Conservation (phyloP, 2,888 invertebrate species). For the Epistrophe eligans region DNA sequence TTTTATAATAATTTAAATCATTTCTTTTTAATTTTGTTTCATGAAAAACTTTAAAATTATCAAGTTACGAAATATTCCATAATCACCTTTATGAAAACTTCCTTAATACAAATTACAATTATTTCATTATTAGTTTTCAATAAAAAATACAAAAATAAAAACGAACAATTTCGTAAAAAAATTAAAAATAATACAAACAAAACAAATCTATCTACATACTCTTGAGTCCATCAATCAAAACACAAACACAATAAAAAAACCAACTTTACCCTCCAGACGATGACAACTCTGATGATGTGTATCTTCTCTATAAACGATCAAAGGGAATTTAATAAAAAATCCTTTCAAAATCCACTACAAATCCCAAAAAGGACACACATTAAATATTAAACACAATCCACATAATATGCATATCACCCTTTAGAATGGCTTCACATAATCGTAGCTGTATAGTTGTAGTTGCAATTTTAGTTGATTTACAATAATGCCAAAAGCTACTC, state of each 20-base stretch:
- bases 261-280: not conserved
- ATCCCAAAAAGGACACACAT: constrained; percentile 18
- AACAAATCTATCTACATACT: constrained; percentile 53
- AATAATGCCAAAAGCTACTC: constrained; percentile 81
- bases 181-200: constrained; percentile 18
- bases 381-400: constrained; percentile 29
- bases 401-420: constrained; percentile 24
- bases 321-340: constrained; percentile 6
- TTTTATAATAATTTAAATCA: too few relatives aligned
- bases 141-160: not conserved
- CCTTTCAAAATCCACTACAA: constrained; percentile 23
- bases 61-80: not conserved
- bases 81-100: constrained; percentile 4
- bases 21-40: too few relatives aligned
- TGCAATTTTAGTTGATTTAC: not conserved
- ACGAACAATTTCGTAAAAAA: not conserved
- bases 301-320: not conserved
- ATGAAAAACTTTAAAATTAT: not conserved
- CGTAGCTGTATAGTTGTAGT: not conserved
- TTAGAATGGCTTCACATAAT: constrained; percentile 14
- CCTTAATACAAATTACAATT: not conserved
- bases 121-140: not conserved
- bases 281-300: not conserved
- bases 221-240: constrained; percentile 4
- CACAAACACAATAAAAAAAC: constrained; percentile 11